Conservation (phyloP, 2,113 vertebrate species). For the Coptodon bakossiorum region DNA sequence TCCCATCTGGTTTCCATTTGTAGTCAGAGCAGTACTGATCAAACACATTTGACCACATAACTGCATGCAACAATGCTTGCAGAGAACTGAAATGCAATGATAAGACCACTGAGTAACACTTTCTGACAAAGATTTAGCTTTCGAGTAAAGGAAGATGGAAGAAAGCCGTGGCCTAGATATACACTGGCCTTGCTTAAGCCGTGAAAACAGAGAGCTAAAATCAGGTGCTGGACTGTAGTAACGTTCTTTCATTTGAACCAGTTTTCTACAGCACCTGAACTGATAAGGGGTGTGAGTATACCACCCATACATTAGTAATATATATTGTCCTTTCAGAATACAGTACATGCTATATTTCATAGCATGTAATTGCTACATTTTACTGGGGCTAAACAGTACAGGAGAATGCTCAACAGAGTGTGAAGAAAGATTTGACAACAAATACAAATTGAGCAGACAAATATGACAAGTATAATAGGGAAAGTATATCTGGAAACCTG, state of each 20-base stretch:
- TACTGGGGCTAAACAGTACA: not conserved
- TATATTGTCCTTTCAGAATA: not conserved
- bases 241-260: not conserved
- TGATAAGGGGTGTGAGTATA: not conserved
- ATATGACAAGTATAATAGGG: not conserved
- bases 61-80: not conserved
- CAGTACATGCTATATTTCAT: not conserved
- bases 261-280: not conserved
- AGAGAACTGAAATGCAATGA: not conserved
- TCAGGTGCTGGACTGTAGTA: not conserved
- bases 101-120: not conserved
- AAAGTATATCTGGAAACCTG: not conserved
- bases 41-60: not conserved
- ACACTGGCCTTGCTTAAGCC: not conserved
- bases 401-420: not conserved
- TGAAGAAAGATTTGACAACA: not conserved
- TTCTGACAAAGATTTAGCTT: not conserved
- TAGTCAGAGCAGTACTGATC: not conserved
- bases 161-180: not conserved
- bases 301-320: not conserved
- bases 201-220: not conserved
- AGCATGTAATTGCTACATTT: not conserved
- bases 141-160: not conserved
- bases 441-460: not conserved
- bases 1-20: not conserved